A percentile compares a stretch with the other conserved stretches of the same genome.
Evolutionary conservation across 2,888 invertebrate genomes (phyloP).

Genomic region (Metopia argyrocephala): DNA sequence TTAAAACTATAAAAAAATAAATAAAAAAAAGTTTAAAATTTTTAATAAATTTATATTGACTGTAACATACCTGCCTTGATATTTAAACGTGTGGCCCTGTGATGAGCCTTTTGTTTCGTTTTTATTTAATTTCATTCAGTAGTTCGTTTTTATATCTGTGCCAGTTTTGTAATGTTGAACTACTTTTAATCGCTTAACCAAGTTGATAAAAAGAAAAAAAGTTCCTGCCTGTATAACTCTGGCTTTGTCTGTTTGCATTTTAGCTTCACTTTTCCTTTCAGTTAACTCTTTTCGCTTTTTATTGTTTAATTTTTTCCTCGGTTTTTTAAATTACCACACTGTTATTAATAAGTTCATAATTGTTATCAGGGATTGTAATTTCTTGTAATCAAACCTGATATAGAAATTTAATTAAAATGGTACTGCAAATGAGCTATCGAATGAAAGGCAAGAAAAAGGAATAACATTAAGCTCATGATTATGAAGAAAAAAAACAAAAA

Average conservation of each 20-base stretch:
- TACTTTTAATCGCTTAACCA: constrained; percentile 54
- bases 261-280: constrained; percentile 1
- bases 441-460: neutral
- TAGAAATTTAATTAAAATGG: constrained; percentile 48
- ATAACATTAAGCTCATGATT: constrained; percentile 23
- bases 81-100: neutral
- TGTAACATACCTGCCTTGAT: constrained; percentile 35
- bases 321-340: constrained; percentile 6
- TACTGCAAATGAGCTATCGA: neutral
- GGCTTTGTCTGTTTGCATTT: constrained; percentile 9
- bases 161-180: constrained; percentile 37
- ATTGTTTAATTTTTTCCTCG: neutral
- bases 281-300: neutral
- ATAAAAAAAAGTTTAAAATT: neutral
- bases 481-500: constrained; percentile 44
- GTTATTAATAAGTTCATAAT: constrained; percentile 57
- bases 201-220: constrained; percentile 14
- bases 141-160: neutral
- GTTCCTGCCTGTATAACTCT: neutral
- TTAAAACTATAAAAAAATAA: constrained; percentile 7
- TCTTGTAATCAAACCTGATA: constrained; percentile 43
- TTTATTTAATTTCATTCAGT: constrained; percentile 9
- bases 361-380: constrained; percentile 52
- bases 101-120: neutral
- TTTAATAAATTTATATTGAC: constrained; percentile 12